These are phyloP conservation scores for Tichodroma muraria DNA, from an alignment of 2,113 vertebrate species.

Conservation along the genomic window DNA sequence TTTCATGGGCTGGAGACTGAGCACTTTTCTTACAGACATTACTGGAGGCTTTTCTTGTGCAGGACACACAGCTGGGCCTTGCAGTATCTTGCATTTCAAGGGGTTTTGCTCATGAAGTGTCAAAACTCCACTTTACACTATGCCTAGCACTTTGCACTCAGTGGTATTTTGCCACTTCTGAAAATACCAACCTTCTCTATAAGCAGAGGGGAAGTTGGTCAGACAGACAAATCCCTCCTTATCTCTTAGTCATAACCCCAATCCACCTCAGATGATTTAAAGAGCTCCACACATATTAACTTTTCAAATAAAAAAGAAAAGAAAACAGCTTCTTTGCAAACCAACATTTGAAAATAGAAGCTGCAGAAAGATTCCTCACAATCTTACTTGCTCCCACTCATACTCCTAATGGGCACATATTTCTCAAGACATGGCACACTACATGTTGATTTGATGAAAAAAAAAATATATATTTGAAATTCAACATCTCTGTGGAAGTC, in stretches of 20 bases:
- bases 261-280: slow-evolving; percentile 6
- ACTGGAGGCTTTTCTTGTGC: background rate
- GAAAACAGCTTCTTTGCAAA: background rate
- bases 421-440: background rate
- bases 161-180: slow-evolving; percentile 28
- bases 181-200: slow-evolving; percentile 14
- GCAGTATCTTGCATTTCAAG: background rate
- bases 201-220: slow-evolving; percentile 13
- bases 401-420: background rate
- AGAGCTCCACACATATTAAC: background rate
- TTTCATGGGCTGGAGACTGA: background rate
- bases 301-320: background rate
- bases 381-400: slow-evolving; percentile 4
- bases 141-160: background rate
- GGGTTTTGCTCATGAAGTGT: background rate
- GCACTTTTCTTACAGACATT: background rate
- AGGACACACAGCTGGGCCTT: background rate
- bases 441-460: background rate
- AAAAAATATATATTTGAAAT: background rate
- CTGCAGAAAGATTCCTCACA: background rate
- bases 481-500: background rate
- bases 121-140: background rate
- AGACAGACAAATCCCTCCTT: slow-evolving; percentile 47
- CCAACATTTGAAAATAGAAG: slow-evolving; percentile 18
- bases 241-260: slow-evolving; percentile 1